phyloP scores from a whole-genome alignment of 2,113 vertebrate genomes.

The Ceyx margarethae region DNA sequence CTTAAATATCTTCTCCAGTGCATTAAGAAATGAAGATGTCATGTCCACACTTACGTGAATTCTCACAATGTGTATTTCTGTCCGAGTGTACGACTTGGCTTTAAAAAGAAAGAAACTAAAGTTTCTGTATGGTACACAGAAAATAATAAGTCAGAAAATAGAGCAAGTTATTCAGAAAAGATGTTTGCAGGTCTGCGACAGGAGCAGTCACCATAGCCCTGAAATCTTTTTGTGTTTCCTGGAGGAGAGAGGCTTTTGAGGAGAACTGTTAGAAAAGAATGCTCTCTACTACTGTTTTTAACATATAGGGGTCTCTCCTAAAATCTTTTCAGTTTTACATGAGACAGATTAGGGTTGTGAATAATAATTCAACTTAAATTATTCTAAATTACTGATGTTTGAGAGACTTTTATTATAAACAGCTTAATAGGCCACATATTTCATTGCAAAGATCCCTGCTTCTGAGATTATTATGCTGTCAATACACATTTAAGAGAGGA shows the following conservation, averaged over 20 bases:
- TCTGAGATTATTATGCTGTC: not conserved
- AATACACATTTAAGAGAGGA: not conserved
- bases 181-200: not conserved
- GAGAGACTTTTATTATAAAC: not conserved
- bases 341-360: not conserved
- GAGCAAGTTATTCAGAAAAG: not conserved
- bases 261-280: not conserved
- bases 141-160: not conserved
- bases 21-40: not conserved
- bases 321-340: not conserved
- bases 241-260: not conserved
- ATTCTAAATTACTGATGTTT: not conserved
- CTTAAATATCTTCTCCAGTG: not conserved
- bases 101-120: too few species aligned
- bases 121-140: too few species aligned
- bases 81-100: not conserved
- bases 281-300: not conserved
- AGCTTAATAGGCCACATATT: not conserved
- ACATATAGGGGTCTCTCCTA: not conserved
- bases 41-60: not conserved
- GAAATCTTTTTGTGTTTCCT: not conserved
- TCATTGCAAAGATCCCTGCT: not conserved
- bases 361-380: not conserved
- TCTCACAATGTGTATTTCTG: not conserved
- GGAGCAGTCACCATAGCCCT: not conserved